phyloP scores from a whole-genome alignment of 2,113 vertebrate species.

The Gracilinanus agilis region DNA sequence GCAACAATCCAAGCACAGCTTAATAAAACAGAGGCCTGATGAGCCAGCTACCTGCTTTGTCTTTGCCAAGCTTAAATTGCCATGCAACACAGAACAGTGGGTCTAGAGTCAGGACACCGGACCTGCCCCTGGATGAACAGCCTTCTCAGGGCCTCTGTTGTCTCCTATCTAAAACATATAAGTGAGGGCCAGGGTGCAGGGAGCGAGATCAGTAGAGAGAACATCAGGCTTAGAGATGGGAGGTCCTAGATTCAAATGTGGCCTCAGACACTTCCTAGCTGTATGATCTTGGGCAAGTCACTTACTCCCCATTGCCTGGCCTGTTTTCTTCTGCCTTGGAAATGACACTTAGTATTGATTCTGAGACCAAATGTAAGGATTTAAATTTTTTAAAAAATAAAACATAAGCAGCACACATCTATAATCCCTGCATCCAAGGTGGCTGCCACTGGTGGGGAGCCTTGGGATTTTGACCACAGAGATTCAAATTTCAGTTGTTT shows the following conservation, averaged over 20 bases:
- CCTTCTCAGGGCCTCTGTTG: neutral
- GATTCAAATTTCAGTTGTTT: too few species aligned
- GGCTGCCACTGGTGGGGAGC: neutral
- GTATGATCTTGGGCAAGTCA: too few species aligned
- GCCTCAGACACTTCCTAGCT: too few species aligned
- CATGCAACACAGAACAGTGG: neutral
- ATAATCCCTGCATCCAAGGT: neutral
- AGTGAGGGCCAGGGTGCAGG: too few species aligned
- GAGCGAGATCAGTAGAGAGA: too few species aligned
- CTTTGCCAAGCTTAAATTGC: neutral
- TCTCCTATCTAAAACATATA: neutral
- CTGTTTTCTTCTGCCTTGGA: too few species aligned
- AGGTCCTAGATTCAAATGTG: too few species aligned
- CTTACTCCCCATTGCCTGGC: too few species aligned
- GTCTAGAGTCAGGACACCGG: neutral
- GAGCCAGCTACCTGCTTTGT: conserved; percentile 46
- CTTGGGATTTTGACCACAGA: neutral
- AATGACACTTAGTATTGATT: too few species aligned
- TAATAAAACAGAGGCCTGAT: conserved; percentile 56
- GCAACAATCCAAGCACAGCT: conserved; percentile 35
- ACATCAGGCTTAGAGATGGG: too few species aligned
- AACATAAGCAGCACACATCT: neutral
- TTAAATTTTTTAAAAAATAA: neutral
- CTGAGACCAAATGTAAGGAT: too few species aligned
- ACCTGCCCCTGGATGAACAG: neutral